phyloP scores from a whole-genome alignment of 2,888 invertebrate species.

The Nemotelus pantherinus region DNA sequence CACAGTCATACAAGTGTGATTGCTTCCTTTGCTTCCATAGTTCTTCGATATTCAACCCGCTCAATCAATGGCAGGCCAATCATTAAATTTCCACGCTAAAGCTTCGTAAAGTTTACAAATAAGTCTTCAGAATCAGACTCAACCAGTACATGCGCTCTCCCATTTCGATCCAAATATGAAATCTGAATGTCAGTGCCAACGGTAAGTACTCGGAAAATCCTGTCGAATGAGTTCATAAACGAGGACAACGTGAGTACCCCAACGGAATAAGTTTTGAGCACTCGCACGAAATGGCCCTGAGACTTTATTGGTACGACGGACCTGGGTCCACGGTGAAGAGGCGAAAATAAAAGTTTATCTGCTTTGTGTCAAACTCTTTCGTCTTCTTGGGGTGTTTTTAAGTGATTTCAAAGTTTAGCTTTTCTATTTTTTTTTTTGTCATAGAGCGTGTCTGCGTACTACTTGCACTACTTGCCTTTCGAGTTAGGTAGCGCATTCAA shows the following conservation, averaged over 20 bases:
- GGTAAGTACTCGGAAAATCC: neutral
- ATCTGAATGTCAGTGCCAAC: constrained; percentile 24
- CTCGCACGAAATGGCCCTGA: constrained; percentile 10
- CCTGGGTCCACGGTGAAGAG: constrained; percentile 9
- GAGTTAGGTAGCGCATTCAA: neutral
- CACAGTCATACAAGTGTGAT: too few species aligned
- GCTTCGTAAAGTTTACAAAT: too few species aligned
- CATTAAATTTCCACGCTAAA: neutral
- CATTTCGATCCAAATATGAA: constrained; percentile 1
- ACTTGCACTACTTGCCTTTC: constrained; percentile 15
- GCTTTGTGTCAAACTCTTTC: constrained; percentile 20
- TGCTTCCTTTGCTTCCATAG: too few species aligned
- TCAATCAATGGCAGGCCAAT: neutral
- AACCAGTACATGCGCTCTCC: constrained; percentile 6
- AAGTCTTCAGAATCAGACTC: neutral
- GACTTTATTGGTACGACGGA: neutral
- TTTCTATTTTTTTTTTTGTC: constrained; percentile 2
- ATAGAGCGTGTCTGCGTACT: constrained; percentile 21
- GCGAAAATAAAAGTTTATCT: constrained; percentile 38
- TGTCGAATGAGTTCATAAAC: neutral
- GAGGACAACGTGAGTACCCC: constrained; percentile 25
- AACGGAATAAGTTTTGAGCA: constrained; percentile 22
- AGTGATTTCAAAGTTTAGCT: constrained; percentile 43
- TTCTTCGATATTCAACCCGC: too few species aligned
- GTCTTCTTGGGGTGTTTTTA: constrained; percentile 40